Base-by-base conservation (phyloP, 1,140 invertebrate genomes). In the Neodiprion fabricii region DNA sequence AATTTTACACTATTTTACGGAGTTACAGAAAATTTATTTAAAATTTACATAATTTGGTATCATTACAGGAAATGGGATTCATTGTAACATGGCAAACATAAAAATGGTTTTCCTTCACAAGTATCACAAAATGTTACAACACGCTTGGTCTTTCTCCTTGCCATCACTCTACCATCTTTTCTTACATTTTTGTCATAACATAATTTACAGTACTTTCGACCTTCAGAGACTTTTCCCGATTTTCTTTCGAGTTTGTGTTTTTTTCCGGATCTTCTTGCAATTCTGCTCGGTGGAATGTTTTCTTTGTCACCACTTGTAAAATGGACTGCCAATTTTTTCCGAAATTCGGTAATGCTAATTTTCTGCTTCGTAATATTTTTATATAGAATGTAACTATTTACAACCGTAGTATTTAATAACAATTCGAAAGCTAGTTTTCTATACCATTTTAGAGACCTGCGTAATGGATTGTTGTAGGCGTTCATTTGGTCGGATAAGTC, bases 401-500 rank as follows among this genome's bases (percentile, higher is more conserved):
- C 10, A 65, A 78, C 65, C 21, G 81, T 78, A 78, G 79, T 83
- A 82, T 83, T 85, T 73, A 84, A 74, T 78, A 86, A 77, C 72
- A 87, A 66, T 80, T 87, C 81, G 72, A 86, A 80, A 71, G 78
- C 84, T 72, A 87, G 80, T 79, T 87, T 87, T 79, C 76, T 82
- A 80, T 86, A 85, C 85, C 80, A 87, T 78, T 84, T 83, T 72
- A 85, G 77, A 66, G 84, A 80, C 79, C 81, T 86, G 73, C 84
- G 75, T 71, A 87, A 78, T 76, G 83, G 80, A 72, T 81, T 81
- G 71, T 82, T 81, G 78, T 88, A 88, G 40, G 83, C 79, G 74
- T 78, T 79, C 80, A 87, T 85, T 80, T 88, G 85, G 72, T 88
- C 85, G 76, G 82, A 84, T 78, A 85, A 76, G 73, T 88, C 84